Percentiles rank a stretch among this genome's conserved stretches.
Evolutionary conservation across 2,797 vertebrate species (phyloP).

Genomic region (Antennarius maculatus): DNA sequence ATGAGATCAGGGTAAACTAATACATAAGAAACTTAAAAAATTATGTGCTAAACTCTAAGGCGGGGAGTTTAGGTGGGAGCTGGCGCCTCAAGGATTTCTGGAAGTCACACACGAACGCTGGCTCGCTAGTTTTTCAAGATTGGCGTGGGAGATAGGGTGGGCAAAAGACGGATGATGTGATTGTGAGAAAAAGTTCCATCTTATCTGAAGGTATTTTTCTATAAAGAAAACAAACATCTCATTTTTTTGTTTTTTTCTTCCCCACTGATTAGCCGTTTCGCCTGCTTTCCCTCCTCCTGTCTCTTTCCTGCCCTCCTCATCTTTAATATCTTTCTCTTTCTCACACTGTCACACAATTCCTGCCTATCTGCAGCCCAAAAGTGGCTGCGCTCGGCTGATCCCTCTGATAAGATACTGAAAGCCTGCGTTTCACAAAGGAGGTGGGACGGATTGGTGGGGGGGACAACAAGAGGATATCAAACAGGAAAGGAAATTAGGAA

Average conservation of each 20-base stretch:
- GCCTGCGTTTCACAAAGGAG: constrained; percentile 58
- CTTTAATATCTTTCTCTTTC: constrained; percentile 58
- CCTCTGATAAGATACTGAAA: constrained; percentile 70
- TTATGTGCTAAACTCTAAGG: constrained; percentile 14
- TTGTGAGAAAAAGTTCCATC: constrained; percentile 47
- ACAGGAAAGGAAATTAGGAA: constrained; percentile 31
- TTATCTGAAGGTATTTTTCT: constrained; percentile 51
- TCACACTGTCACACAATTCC: constrained; percentile 69
- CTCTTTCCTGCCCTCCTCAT: constrained; percentile 34
- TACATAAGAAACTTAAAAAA: constrained; percentile 35
- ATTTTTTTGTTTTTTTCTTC: constrained; percentile 11
- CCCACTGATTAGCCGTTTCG: constrained; percentile 42
- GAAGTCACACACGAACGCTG: constrained; percentile 55
- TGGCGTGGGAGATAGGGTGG: constrained; percentile 36
- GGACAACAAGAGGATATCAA: constrained; percentile 3
- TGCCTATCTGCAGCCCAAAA: constrained; percentile 67
- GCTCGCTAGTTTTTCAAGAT: constrained; percentile 44
- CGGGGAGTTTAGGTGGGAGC: constrained; percentile 25
- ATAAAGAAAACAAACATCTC: constrained; percentile 53
- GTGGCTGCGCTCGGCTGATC: constrained; percentile 76
- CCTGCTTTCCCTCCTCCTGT: constrained; percentile 3
- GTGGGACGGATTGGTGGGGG: background rate
- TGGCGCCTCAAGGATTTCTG: constrained; percentile 51
- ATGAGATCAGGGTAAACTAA: constrained; percentile 47
- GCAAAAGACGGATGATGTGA: constrained; percentile 46